These are phyloP conservation scores for Trichacis sp. DNA, from an alignment of 2,888 invertebrate genomes.

Conservation along the genomic window DNA sequence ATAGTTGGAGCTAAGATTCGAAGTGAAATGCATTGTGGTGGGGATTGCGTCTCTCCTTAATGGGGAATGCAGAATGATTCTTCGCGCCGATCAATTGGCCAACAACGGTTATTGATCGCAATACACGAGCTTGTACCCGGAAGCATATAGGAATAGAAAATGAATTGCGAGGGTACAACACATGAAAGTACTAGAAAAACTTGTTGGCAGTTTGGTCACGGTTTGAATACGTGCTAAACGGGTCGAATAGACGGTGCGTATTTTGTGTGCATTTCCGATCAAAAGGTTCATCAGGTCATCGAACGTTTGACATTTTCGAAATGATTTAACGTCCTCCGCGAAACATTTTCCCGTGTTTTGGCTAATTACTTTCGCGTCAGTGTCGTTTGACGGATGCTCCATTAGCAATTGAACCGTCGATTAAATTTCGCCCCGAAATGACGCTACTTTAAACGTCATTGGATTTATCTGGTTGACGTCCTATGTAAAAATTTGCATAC, in stretches of 20 bases:
- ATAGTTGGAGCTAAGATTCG: too few relatives aligned
- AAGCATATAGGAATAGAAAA: conserved; percentile 64
- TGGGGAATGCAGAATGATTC: conserved; percentile 26
- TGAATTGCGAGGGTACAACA: conserved; percentile 46
- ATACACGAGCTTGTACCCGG: conserved; percentile 61
- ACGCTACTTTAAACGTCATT: too few relatives aligned
- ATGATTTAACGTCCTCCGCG: neutral
- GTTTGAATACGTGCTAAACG: conserved; percentile 64
- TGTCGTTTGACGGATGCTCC: neutral
- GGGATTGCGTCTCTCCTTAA: too few relatives aligned
- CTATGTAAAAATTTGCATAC: too few relatives aligned
- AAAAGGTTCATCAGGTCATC: conserved; percentile 41
- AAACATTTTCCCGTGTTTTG: neutral
- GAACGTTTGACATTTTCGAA: conserved; percentile 33
- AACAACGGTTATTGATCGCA: conserved; percentile 34
- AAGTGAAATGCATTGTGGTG: too few relatives aligned
- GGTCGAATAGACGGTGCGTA: conserved; percentile 23
- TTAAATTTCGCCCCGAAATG: neutral
- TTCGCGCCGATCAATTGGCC: conserved; percentile 28
- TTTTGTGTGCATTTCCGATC: conserved; percentile 10
- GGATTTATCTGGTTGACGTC: too few relatives aligned
- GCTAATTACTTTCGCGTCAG: neutral
- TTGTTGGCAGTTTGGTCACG: conserved; percentile 61
- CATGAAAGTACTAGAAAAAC: conserved; percentile 50
- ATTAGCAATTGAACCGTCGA: neutral